Conservation (phyloP, 2,888 invertebrate species). For the Tigriopus californicus region DNA sequence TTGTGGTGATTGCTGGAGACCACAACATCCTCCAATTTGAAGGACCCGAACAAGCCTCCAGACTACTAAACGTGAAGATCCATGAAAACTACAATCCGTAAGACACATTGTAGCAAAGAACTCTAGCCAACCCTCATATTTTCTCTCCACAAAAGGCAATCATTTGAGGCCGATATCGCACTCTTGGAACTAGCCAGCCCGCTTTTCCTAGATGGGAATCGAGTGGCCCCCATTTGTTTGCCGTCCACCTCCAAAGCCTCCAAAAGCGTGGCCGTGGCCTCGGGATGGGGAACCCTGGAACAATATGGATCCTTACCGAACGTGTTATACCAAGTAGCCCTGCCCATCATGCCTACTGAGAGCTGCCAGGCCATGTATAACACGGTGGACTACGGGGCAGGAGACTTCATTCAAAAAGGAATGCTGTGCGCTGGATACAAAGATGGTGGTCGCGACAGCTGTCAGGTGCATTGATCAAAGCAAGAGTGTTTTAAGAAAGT, state of each 20-base stretch:
- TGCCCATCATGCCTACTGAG: background rate
- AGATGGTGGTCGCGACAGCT: background rate
- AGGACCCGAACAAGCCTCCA: too few species aligned
- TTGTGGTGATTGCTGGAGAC: background rate
- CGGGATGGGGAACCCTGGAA: background rate
- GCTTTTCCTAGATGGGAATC: background rate
- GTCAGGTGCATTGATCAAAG: background rate
- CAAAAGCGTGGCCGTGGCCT: background rate
- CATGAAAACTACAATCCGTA: too few species aligned
- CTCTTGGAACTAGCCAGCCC: background rate
- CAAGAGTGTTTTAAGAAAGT: too few species aligned
- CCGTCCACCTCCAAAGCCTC: background rate
- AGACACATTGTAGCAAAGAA: too few species aligned
- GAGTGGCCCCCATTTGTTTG: background rate
- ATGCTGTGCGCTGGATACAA: background rate
- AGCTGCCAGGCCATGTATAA: background rate
- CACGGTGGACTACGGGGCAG: background rate
- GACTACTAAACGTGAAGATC: too few species aligned
- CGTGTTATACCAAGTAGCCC: background rate
- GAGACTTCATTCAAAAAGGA: background rate
- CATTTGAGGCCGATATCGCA: constrained; percentile 6
- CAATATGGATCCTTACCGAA: background rate
- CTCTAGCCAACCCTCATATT: too few species aligned
- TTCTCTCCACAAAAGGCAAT: too few species aligned
- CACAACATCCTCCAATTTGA: too few species aligned